A percentile compares a stretch with the other conserved stretches of the same genome.
Conservation (phyloP, 2,797 vertebrate genomes). For the Lutjanus argentimaculatus region DNA sequence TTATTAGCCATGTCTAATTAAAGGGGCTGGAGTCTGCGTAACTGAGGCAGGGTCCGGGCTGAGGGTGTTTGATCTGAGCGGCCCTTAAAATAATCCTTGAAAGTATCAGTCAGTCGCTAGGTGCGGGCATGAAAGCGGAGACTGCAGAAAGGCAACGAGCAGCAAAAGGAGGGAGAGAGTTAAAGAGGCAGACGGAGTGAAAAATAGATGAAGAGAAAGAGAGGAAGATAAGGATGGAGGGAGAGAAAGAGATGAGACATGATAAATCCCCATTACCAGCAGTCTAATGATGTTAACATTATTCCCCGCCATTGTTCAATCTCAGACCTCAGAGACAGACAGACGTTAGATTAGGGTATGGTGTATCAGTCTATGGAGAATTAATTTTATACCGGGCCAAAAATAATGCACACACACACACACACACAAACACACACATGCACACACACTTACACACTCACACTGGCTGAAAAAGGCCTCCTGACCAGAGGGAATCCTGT, state of each 20-base stretch:
- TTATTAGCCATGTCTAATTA: constrained; percentile 93
- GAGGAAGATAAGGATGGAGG: constrained; percentile 57
- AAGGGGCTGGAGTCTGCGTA: constrained; percentile 86
- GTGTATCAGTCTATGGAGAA: constrained; percentile 94
- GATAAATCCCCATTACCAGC: constrained; percentile 94
- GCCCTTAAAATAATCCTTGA: constrained; percentile 86
- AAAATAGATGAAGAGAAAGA: constrained; percentile 62
- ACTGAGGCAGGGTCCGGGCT: constrained; percentile 85
- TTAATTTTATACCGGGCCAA: constrained; percentile 93
- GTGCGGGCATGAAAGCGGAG: constrained; percentile 82
- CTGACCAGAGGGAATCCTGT: constrained; percentile 90
- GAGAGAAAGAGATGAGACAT: constrained; percentile 84
- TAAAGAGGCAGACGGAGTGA: constrained; percentile 52
- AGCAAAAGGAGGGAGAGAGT: constrained; percentile 15
- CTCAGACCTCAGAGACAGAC: constrained; percentile 92
- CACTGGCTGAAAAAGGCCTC: constrained; percentile 71
- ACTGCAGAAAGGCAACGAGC: constrained; percentile 28
- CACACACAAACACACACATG: constrained; percentile 23
- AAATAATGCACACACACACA: constrained; percentile 39
- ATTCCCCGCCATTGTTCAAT: constrained; percentile 94
- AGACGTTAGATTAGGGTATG: constrained; percentile 89
- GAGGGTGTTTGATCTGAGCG: constrained; percentile 88
- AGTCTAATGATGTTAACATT: constrained; percentile 96
- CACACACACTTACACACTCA: constrained; percentile 3
- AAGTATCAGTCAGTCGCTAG: constrained; percentile 73